These are phyloP conservation scores for Tenthredo amoena DNA, from an alignment of 2,888 invertebrate species.

Conservation along the genomic window DNA sequence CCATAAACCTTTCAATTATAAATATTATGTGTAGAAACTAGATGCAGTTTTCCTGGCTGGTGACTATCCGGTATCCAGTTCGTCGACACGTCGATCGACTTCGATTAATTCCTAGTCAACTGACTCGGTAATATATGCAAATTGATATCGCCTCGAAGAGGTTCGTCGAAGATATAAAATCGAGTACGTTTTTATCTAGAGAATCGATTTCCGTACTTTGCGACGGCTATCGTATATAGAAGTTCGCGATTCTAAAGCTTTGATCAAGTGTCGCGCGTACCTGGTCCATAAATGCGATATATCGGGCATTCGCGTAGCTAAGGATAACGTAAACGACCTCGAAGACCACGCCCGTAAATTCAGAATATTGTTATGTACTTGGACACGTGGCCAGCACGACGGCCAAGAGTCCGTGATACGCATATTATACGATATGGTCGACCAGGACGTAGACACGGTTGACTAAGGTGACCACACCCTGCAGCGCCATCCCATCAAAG, in stretches of 20 bases:
- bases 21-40: neutral
- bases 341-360: slow-evolving; percentile 41
- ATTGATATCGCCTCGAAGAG: slow-evolving; percentile 40
- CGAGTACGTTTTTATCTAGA: neutral
- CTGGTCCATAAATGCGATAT: neutral
- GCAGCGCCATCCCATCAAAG: slow-evolving; percentile 26
- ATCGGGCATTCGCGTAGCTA: slow-evolving; percentile 26
- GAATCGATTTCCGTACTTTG: neutral
- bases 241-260: neutral
- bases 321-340: slow-evolving; percentile 36
- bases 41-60: slow-evolving; percentile 3
- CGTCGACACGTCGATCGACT: slow-evolving; percentile 31
- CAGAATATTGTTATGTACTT: slow-evolving; percentile 28
- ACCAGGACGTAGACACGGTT: slow-evolving; percentile 50
- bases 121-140: slow-evolving; percentile 37
- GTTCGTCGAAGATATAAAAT: neutral
- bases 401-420: slow-evolving; percentile 30
- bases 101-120: slow-evolving; percentile 23
- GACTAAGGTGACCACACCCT: slow-evolving; percentile 50
- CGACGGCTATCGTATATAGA: neutral
- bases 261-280: neutral
- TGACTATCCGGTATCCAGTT: slow-evolving; percentile 36
- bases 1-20: slow-evolving; percentile 17
- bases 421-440: slow-evolving; percentile 12
- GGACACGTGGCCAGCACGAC: slow-evolving; percentile 37